Base-by-base conservation (phyloP, 1,140 invertebrate species). In the Heliconius hewitsoni region DNA sequence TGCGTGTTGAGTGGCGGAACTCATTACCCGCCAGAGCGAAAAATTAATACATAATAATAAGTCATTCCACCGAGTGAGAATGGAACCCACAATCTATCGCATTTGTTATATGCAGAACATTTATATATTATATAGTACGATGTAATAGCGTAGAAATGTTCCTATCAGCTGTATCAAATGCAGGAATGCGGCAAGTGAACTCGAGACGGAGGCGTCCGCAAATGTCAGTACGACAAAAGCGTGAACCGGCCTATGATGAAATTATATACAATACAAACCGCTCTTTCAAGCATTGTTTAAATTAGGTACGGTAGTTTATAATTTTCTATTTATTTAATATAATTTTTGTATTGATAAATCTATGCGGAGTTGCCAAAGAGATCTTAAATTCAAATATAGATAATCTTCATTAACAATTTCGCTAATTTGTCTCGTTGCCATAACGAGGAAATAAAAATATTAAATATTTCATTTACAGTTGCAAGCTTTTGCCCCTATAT, bases 131-230 rank as follows among this genome's bases (percentile, higher is more conserved):
- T 8, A 66, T 30, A 13, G 11, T n/a, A 66, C 11, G 11, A 13
- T 30, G 11, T 66, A 66, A 27, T 23, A 30, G 23, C 13, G 27
- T 27, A 23, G 57, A 27, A 66, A 66, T 66, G 57, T 66, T 66
- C 82, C 85, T 85, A 89, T 89, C 82, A 57, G 75, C 83, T 72
- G 78, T 82, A 83, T 84, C 76, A 82, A 57, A 55, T 52, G 71
- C 50, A 75, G 88, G 91, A 91, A 91, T 93, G 91, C 88, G 87
- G 86, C 78, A 80, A 88, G 91, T 90, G 91, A 91, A 91, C 85
- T 81, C 76, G 76, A 77, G 57, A 77, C 73, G 74, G 82, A 85
- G 86, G 84, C 85, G 85, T 87, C 81, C 81, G 82, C 83, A 93
- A 93, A 93, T 93, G 89, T 90, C 91, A 91, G 80, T 85, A 80